Evolutionary conservation across 1,140 invertebrate species (phyloP), one percentile per base, ranked within the genome.

Genomic region (Propsilocerus akamusi): DNA sequence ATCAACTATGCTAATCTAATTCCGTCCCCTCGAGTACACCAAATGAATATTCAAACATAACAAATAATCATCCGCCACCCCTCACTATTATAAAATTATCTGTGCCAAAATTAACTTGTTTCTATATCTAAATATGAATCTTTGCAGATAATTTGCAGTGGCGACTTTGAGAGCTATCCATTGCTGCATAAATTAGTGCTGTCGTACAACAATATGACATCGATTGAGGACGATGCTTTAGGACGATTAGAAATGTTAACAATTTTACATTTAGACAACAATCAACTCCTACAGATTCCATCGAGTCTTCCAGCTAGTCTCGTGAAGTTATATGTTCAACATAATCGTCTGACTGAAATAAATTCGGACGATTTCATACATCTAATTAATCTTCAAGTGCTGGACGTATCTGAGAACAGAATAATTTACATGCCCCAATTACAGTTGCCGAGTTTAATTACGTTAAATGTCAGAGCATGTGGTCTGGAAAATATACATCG

Each of bases 131-230:
- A 11, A 8, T 7, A 30, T 30, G 10, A 11, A 8, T 30, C 28
- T 11, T 49, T 52, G 17, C 59, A 74, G 47, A 68, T 73, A 0
- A 78, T 95, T 14, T 73, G 76, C 32, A 77, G 84, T 55, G 85
- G 86, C n/a, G 86, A 92, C 57, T 72, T 96, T 50, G 86, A 90
- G 57, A 88, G 86, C 53, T 93, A 92, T 62, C 88, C 88, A 0
- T 65, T 90, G 14, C 63, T 95, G 8, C 80, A 81, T 52, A 71
- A 84, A 24, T 62, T 96, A 23, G 83, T 90, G 58, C 73, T 95
- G 26, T 83, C 83, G 22, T 73, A 81, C 48, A 94, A 93, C 59
- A 69, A 73, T 51, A 73, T 96, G 24, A 67, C 66, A 32, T 68
- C 75, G 3, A 75, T 96, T 5, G 88, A 92, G 64, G 85, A 93